A percentile compares a stretch with the other conserved stretches of the same genome.
Conservation (phyloP, 2,113 vertebrate genomes). For the Sebastes schlegelii region DNA sequence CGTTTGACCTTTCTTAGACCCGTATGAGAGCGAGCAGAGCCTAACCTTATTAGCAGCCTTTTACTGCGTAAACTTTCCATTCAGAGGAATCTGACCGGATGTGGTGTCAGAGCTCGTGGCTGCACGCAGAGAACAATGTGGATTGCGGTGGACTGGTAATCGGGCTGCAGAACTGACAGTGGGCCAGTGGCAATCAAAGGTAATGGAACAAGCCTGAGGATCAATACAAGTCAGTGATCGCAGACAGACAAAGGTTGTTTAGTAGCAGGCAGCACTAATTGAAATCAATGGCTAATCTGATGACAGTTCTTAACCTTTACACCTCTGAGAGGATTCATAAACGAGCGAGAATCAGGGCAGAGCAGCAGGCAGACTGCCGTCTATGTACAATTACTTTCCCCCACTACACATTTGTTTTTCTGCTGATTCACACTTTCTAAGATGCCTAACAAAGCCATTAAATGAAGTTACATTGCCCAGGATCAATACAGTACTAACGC, state of each 20-base stretch:
- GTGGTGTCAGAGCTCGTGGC: constrained; percentile 14
- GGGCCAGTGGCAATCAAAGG: constrained; percentile 76
- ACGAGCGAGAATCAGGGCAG: constrained; percentile 63
- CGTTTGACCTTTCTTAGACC: constrained; percentile 69
- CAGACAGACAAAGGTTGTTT: constrained; percentile 86
- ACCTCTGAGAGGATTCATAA: constrained; percentile 82
- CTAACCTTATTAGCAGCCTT: constrained; percentile 72
- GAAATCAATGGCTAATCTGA: constrained; percentile 89
- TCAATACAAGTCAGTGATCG: constrained; percentile 83
- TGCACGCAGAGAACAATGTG: constrained; percentile 19
- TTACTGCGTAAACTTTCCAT: constrained; percentile 50
- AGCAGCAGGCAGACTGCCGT: constrained; percentile 14
- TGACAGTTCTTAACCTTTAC: constrained; percentile 83
- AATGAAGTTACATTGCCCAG: constrained; percentile 54
- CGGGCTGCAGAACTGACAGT: constrained; percentile 69
- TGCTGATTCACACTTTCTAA: constrained; percentile 77
- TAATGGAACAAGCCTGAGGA: constrained; percentile 81
- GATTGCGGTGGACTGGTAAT: constrained; percentile 57
- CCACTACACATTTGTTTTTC: constrained; percentile 48
- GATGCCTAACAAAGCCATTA: constrained; percentile 70
- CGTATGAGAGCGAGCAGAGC: constrained; percentile 26
- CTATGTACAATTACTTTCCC: constrained; percentile 62
- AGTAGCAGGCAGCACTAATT: constrained; percentile 83
- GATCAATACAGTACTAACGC: constrained; percentile 74
- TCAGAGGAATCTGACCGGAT: constrained; percentile 24